Base-by-base conservation (phyloP, 2,113 vertebrate species). In the Leucosticte australis region DNA sequence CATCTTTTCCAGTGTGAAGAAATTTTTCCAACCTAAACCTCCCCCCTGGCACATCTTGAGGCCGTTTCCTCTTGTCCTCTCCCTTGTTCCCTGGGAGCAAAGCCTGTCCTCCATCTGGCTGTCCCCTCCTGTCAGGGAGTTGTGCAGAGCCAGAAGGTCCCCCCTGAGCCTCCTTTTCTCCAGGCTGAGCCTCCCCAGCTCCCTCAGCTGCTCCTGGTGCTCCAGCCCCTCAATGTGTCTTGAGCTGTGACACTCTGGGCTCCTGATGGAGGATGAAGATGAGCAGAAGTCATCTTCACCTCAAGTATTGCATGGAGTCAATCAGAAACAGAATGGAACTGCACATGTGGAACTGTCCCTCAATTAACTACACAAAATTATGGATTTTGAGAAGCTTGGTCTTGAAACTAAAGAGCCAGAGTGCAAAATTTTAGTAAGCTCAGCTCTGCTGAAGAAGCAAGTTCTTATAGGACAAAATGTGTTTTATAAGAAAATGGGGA, bases 121-220 rank as follows among this genome's bases (percentile, higher is more conserved):
- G 42, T 3, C 7, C 9, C 7, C 15, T 74, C 59, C 77, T 59
- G 26, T 11, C 42, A 80, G 59, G 53, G 67, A 42, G 9, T 0
- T 56, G 67, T 0, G 27, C 0, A 73, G 50, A 80, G 16, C 24
- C 41, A 64, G 0, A 56, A 35, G 50, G 12, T 23, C 1, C 37
- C 31, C 0, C 12, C 44, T 20, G 27, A 57, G 10, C 50, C 37
- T 57, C 59, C 52, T 74, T 15, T 71, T 8, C 59, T 73, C 50
- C 59, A 65, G 57, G 15, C 15, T 65, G 59, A 74, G 67, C 22
- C 18, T 2, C 10, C 24, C 12, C 13, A 39, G 55, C 27, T 68
- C 53, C 33, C 27, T 86, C 56, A 47, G 49, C 30, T 1, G 0
- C 41, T 63, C 30, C 55, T 24, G 64, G 5, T n/a, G 47, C n/a